Conservation (phyloP, 2,797 vertebrate species). For the Xenops minutus region DNA sequence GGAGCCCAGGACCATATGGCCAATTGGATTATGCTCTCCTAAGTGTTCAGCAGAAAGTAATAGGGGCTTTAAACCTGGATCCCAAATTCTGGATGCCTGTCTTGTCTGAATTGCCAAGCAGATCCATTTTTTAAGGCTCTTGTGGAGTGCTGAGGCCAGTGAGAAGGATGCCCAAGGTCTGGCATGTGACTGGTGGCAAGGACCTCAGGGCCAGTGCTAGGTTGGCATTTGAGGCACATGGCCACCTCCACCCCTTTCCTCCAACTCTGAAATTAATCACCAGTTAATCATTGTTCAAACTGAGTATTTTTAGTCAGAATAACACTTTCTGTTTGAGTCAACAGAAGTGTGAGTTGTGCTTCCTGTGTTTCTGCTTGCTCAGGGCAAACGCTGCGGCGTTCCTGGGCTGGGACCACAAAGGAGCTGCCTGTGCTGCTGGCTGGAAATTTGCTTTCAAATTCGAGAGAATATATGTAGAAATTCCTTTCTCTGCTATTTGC, state of each 20-base stretch:
- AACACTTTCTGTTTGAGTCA: not conserved
- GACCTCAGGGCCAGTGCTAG: not conserved
- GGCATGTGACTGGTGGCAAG: fast-evolving
- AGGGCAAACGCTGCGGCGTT: not conserved
- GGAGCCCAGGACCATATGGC: slow-evolving; percentile 59
- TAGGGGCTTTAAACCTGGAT: slow-evolving; percentile 3
- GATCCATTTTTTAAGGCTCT: not conserved
- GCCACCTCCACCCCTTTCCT: not conserved
- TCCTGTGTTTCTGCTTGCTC: slow-evolving; percentile 6
- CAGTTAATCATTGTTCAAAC: not conserved
- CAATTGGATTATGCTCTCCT: slow-evolving; percentile 47
- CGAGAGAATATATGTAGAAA: slow-evolving; percentile 17
- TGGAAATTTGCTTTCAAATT: slow-evolving; percentile 6
- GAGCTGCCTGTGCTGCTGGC: not conserved
- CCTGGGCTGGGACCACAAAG: not conserved
- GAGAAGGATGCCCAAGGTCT: not conserved
- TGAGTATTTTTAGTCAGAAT: not conserved
- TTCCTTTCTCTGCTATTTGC: slow-evolving; percentile 8
- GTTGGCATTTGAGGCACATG: fast-evolving
- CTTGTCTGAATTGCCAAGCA: not conserved
- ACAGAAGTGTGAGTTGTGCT: not conserved
- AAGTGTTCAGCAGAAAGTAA: slow-evolving; percentile 28
- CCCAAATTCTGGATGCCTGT: not conserved
- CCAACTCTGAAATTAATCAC: not conserved
- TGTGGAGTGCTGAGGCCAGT: fast-evolving